phyloP scores from a whole-genome alignment of 2,888 invertebrate species.

The Xanthorhoe spadicearia region DNA sequence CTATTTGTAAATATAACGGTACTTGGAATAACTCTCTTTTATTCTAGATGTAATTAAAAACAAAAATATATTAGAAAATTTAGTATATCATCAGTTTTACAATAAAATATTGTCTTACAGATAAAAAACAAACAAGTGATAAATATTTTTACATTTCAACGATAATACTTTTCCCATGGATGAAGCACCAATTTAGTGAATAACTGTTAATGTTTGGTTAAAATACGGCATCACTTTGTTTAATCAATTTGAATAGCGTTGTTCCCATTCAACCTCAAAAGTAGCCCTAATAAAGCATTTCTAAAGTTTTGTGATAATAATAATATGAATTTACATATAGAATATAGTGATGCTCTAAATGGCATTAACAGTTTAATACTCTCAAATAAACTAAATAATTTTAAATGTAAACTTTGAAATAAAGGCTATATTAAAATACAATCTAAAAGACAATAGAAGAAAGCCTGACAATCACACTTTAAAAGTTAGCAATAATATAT shows the following conservation, averaged over 20 bases:
- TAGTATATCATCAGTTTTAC: constrained; percentile 78
- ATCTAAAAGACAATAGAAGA: constrained; percentile 54
- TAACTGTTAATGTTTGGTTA: constrained; percentile 25
- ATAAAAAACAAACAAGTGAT: constrained; percentile 71
- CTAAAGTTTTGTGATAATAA: not conserved
- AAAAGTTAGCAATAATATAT: constrained; percentile 50
- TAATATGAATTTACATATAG: not conserved
- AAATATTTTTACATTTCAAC: constrained; percentile 69
- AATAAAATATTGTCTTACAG: constrained; percentile 70
- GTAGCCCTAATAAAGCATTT: not conserved
- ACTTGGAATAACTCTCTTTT: constrained; percentile 20
- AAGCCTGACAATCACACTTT: constrained; percentile 68
- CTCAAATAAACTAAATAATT: constrained; percentile 37
- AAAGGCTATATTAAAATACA: constrained; percentile 45
- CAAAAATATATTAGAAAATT: constrained; percentile 73
- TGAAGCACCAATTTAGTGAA: constrained; percentile 64
- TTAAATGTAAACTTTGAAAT: constrained; percentile 38
- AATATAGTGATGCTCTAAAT: constrained; percentile 24
- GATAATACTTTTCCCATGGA: constrained; percentile 65
- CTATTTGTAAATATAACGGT: constrained; percentile 38
- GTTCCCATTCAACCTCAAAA: not conserved
- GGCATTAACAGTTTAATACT: constrained; percentile 22
- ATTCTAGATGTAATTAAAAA: constrained; percentile 56
- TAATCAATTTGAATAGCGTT: constrained; percentile 4
- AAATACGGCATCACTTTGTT: constrained; percentile 14